Percentiles rank a stretch among this genome's conserved stretches.
These are phyloP conservation scores for Mus pahari DNA, from an alignment of 2,113 vertebrate species.

Conservation along the genomic window DNA sequence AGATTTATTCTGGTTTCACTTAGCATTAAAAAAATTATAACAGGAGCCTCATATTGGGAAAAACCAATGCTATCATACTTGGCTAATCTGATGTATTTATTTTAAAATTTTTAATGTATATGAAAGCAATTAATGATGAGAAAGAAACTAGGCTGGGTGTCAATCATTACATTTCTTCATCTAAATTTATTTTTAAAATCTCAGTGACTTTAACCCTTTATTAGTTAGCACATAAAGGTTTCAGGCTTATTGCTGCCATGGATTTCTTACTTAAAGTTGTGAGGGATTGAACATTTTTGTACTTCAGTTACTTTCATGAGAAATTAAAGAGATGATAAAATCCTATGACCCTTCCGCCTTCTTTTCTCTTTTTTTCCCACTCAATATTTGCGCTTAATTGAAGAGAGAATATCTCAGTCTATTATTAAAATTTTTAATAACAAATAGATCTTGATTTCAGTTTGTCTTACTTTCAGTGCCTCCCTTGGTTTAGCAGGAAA, in stretches of 20 bases:
- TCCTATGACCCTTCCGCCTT: neutral
- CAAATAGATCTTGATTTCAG: neutral
- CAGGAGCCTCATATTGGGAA: neutral
- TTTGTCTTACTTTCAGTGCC: neutral
- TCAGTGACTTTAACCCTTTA: neutral
- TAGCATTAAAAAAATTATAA: slow-evolving; percentile 10
- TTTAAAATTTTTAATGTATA: neutral
- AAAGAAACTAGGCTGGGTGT: neutral
- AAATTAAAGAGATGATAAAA: neutral
- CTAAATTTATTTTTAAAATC: neutral
- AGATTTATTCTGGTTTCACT: neutral
- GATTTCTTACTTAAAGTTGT: neutral
- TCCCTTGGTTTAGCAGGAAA: neutral
- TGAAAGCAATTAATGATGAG: slow-evolving; percentile 5
- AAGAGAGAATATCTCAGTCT: neutral
- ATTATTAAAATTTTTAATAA: neutral
- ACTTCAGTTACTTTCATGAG: neutral
- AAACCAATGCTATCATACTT: slow-evolving; percentile 23
- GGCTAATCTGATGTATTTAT: neutral
- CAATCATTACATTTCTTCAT: neutral
- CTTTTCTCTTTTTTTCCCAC: neutral
- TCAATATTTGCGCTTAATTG: neutral
- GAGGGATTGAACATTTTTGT: neutral
- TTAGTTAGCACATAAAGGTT: neutral
- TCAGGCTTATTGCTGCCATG: neutral